Evolutionary conservation across 2,113 vertebrate species (phyloP).

Genomic region (Oriolus oriolus): DNA sequence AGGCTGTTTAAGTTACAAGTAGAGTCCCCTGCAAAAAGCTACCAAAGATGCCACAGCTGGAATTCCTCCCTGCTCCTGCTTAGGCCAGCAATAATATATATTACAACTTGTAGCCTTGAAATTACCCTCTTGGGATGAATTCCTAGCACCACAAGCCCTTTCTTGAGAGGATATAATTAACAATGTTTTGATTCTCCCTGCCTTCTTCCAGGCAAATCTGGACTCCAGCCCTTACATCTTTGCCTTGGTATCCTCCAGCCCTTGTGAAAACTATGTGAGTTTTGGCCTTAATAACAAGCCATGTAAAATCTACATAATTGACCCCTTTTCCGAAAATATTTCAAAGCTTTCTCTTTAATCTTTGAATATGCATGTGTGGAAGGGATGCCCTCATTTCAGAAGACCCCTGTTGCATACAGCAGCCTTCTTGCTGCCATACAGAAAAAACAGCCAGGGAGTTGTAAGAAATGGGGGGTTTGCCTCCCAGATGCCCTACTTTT

Average conservation of each 20-base stretch:
- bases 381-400: conserved; percentile 41
- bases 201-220: neutral
- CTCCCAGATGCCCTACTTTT: conserved; percentile 23
- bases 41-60: neutral
- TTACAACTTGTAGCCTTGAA: conserved; percentile 16
- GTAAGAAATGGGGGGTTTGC: neutral
- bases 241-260: conserved; percentile 19
- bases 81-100: conserved; percentile 10
- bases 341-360: conserved; percentile 56
- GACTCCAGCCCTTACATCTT: neutral
- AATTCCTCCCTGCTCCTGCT: neutral
- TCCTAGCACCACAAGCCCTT: neutral
- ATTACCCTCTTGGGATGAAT: conserved; percentile 19
- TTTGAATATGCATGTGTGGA: conserved; percentile 36
- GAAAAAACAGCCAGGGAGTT: conserved; percentile 13
- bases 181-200: conserved; percentile 27
- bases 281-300: conserved; percentile 58
- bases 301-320: conserved; percentile 66
- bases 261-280: conserved; percentile 16
- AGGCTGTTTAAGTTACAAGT: neutral
- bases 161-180: conserved; percentile 34
- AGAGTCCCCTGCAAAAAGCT: neutral
- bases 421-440: neutral
- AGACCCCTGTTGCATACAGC: conserved; percentile 11
- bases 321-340: conserved; percentile 58